These are phyloP conservation scores for Athalia rosae DNA, from an alignment of 2,888 invertebrate genomes.

Conservation along the genomic window DNA sequence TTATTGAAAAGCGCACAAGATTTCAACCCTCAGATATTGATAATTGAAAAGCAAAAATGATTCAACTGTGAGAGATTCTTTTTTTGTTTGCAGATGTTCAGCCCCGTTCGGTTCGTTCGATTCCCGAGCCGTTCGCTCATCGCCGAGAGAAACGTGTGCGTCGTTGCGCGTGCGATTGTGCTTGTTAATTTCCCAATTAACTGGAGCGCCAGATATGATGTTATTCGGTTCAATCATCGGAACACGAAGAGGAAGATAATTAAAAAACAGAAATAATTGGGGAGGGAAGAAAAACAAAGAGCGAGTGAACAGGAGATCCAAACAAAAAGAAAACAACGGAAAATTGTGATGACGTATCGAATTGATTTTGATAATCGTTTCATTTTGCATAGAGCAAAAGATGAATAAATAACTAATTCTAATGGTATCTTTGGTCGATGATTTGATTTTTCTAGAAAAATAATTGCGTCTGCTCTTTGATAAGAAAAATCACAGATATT, in stretches of 20 bases:
- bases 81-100: constrained; percentile 82
- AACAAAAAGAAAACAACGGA: too few relatives aligned
- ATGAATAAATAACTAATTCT: background rate
- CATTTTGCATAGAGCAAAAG: background rate
- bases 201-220: background rate
- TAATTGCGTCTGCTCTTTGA: background rate
- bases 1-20: background rate
- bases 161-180: constrained; percentile 86
- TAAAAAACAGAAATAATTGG: constrained; percentile 12
- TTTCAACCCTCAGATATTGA: background rate
- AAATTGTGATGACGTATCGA: background rate
- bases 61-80: background rate
- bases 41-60: background rate
- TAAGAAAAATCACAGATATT: too few relatives aligned
- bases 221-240: constrained; percentile 26
- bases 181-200: constrained; percentile 72
- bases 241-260: background rate
- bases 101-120: constrained; percentile 84
- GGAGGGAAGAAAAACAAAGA: background rate
- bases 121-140: constrained; percentile 74
- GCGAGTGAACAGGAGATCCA: background rate
- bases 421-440: background rate
- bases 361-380: background rate
- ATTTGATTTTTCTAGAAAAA: background rate
- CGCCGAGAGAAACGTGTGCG: constrained; percentile 81